Evolutionary conservation across 1,140 invertebrate genomes (phyloP).

Genomic region (Drosophila tani): DNA sequence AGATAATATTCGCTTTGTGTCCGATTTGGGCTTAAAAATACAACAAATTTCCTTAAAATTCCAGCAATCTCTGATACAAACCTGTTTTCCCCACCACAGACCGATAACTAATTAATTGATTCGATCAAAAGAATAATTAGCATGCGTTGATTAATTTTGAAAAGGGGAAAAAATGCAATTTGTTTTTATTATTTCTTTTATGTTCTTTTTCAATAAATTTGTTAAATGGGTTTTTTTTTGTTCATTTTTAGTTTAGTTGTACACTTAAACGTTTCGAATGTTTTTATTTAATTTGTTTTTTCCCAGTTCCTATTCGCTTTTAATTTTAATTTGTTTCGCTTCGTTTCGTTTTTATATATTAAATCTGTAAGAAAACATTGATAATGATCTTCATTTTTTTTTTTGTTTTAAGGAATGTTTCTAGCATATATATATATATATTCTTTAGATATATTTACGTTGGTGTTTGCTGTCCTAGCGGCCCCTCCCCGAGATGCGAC

Average conservation of each 20-base stretch:
- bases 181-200: conserved; percentile 48
- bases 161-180: conserved; percentile 78
- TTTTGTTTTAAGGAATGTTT: conserved; percentile 44
- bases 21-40: too few relatives aligned
- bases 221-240: conserved; percentile 43
- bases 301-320: conserved; percentile 40
- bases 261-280: conserved; percentile 32
- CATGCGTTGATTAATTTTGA: conserved; percentile 46
- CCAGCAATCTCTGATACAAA: background rate
- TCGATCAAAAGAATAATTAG: background rate
- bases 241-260: conserved; percentile 50
- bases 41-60: too few relatives aligned
- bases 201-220: conserved; percentile 67
- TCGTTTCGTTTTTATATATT: conserved; percentile 44
- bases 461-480: conserved; percentile 1
- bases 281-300: conserved; percentile 7
- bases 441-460: conserved; percentile 20
- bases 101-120: too few relatives aligned
- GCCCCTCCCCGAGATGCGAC: conserved; percentile 5
- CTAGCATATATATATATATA: conserved; percentile 19
- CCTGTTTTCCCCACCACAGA: background rate
- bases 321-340: conserved; percentile 16
- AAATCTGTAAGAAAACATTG: conserved; percentile 69
- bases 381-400: conserved; percentile 48
- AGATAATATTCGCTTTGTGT: too few relatives aligned